phyloP scores from a whole-genome alignment of 2,888 invertebrate species.

The Ectemnius cavifrons region DNA sequence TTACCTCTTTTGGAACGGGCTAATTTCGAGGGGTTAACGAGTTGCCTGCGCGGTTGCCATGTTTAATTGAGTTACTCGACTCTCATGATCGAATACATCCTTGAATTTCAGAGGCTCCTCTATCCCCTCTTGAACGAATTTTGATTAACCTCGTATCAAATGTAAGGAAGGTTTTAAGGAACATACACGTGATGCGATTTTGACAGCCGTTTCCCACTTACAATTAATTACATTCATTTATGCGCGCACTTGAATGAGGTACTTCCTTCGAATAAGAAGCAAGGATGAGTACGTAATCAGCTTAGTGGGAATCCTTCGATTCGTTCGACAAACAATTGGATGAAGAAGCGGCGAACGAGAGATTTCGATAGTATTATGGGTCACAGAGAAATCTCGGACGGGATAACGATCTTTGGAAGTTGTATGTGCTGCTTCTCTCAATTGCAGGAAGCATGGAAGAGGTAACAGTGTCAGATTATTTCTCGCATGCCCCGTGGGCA shows the following conservation, averaged over 20 bases:
- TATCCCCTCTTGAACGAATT: not conserved
- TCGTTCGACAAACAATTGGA: not conserved
- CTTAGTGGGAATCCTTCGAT: not conserved
- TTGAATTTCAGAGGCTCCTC: not conserved
- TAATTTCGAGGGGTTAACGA: constrained; percentile 3
- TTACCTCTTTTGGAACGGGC: constrained; percentile 11
- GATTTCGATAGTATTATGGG: too few species aligned
- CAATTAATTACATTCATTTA: too few species aligned
- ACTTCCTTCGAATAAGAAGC: too few species aligned
- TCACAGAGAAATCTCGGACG: not conserved
- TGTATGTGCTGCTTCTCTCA: not conserved
- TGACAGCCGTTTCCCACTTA: too few species aligned
- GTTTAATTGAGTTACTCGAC: not conserved
- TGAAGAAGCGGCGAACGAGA: not conserved
- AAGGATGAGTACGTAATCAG: not conserved
- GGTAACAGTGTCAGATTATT: constrained; percentile 41
- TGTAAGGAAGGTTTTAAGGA: too few species aligned
- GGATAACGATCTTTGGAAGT: not conserved
- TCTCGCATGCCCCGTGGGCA: constrained; percentile 33
- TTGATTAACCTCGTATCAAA: too few species aligned
- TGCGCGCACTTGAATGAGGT: too few species aligned
- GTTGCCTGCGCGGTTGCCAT: not conserved
- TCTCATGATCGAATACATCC: not conserved
- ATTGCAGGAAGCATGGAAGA: constrained; percentile 14
- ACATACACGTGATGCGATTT: too few species aligned